Conservation (phyloP, 2,888 invertebrate genomes). For the Mycogona germanica region DNA sequence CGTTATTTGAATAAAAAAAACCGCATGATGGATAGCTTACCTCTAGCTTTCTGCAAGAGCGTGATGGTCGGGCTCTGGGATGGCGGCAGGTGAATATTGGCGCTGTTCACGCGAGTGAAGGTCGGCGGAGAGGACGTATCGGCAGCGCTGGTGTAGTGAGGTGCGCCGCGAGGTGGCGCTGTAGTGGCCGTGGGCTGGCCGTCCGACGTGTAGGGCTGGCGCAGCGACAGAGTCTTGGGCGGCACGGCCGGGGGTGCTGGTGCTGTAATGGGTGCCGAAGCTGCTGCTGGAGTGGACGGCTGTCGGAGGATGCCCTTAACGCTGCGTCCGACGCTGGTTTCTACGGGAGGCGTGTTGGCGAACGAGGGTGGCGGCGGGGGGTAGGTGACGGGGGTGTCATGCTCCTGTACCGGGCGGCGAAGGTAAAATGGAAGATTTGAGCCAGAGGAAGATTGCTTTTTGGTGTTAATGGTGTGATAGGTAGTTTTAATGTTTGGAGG, state of each 20-base stretch:
- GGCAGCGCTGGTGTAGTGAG: background rate
- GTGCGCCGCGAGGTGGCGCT: background rate
- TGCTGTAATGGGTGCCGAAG: background rate
- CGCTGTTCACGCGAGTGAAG: slow-evolving; percentile 9
- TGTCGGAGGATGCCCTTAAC: background rate
- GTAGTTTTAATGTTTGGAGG: too few species aligned
- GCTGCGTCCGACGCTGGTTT: background rate
- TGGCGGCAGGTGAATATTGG: slow-evolving; percentile 44
- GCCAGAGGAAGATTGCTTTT: too few species aligned
- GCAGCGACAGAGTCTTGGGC: slow-evolving; percentile 9
- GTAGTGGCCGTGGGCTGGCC: background rate
- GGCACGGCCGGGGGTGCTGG: slow-evolving; percentile 9
- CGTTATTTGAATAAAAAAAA: too few species aligned
- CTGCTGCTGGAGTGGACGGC: too few species aligned
- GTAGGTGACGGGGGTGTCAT: too few species aligned
- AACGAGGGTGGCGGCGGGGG: slow-evolving; percentile 10
- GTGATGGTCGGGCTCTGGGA: slow-evolving; percentile 81
- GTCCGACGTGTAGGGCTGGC: background rate
- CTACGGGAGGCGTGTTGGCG: slow-evolving; percentile 5
- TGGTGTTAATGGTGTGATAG: too few species aligned
- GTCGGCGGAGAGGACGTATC: slow-evolving; percentile 7
- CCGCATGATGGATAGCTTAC: slow-evolving; percentile 42
- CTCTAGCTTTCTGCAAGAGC: slow-evolving; percentile 74
- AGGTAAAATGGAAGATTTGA: too few species aligned
- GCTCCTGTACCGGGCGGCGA: too few species aligned